phyloP scores from a whole-genome alignment of 2,888 invertebrate species.

The Drosophila stalkeri region DNA sequence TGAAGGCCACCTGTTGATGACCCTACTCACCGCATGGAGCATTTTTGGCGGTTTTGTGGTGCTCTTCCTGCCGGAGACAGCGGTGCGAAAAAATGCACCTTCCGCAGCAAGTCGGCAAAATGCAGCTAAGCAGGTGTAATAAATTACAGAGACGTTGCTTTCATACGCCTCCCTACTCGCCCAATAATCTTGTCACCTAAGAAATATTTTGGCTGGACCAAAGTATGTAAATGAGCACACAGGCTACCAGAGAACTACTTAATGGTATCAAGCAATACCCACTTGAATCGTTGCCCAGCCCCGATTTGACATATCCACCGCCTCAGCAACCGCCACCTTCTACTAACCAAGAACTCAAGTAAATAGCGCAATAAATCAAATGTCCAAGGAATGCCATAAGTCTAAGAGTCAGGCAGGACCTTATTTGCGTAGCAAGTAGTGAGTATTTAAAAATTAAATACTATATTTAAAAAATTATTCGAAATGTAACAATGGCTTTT shows the following conservation, averaged over 20 bases:
- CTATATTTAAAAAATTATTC: slow-evolving; percentile 28
- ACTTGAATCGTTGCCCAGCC: slow-evolving; percentile 47
- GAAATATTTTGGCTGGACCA: slow-evolving; percentile 83
- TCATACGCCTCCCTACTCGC: neutral
- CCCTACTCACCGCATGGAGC: slow-evolving; percentile 89
- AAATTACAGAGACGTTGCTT: slow-evolving; percentile 13
- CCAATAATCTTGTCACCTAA: slow-evolving; percentile 28
- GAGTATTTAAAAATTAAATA: slow-evolving; percentile 52
- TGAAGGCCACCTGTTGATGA: slow-evolving; percentile 90
- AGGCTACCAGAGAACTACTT: slow-evolving; percentile 44
- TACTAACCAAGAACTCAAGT: slow-evolving; percentile 35
- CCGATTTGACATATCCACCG: slow-evolving; percentile 70
- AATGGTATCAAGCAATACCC: slow-evolving; percentile 15
- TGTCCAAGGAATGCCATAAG: slow-evolving; percentile 68
- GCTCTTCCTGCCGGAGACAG: slow-evolving; percentile 91
- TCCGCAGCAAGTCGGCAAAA: slow-evolving; percentile 39
- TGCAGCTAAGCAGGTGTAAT: slow-evolving; percentile 74
- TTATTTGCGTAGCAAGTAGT: slow-evolving; percentile 73
- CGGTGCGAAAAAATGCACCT: slow-evolving; percentile 54
- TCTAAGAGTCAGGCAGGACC: slow-evolving; percentile 80
- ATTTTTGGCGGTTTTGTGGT: slow-evolving; percentile 90
- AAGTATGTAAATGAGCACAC: slow-evolving; percentile 63
- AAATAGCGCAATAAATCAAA: slow-evolving; percentile 52
- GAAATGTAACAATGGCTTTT: slow-evolving; percentile 59
- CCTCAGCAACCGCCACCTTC: slow-evolving; percentile 64